Base-by-base conservation (phyloP, 2,888 invertebrate genomes). In the Agriotes lineatus region DNA sequence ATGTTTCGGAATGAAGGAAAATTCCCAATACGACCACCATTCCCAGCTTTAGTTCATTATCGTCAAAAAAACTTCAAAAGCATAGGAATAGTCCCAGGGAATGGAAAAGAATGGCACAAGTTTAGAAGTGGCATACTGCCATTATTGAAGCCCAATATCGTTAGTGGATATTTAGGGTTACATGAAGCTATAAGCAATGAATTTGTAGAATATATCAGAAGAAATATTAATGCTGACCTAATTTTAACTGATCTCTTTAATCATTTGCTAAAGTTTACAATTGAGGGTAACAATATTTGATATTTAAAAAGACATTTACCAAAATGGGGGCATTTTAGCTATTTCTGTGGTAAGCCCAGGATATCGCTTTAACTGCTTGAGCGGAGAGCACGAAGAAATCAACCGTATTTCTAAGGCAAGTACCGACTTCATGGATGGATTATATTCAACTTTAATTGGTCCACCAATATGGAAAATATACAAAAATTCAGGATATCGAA, bases 41-140 rank as follows among this genome's bases (percentile, higher is more conserved):
- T 89, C 74, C 86, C 87, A 39, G 87, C 88, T 0, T 81, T 87
- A 5, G 81, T 84, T 60, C 78, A 85, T 69, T 88, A 87, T 73
- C 78, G 88, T 44, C 76, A 84, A 69, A 81, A 84, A 72, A 72
- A 72, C 4, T 85, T 82, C 70, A 79, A 78, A 9, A 86, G 87
- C 66, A 85, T 85, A 7, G 89, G 89, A 9, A 82, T 89, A 3
- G 87, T 88, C 10, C 87, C 88, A 68, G 86, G 86, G 52, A 89
- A 89, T 78, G 89, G 89, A 0, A 84, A 85, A 14, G 87, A 88
- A 73, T 89, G 89, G 89, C 85, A 87, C 72, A 83, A 85, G 71
- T 82, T 88, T 44, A 79, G 89, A 66, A 83, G 82, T 64, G 86
- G 86, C 0, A 83, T 87, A 1, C 85, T 85, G 61, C 84, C 86